phyloP scores from a whole-genome alignment of 2,888 invertebrate genomes.

The Tricholauxania praeusta region DNA sequence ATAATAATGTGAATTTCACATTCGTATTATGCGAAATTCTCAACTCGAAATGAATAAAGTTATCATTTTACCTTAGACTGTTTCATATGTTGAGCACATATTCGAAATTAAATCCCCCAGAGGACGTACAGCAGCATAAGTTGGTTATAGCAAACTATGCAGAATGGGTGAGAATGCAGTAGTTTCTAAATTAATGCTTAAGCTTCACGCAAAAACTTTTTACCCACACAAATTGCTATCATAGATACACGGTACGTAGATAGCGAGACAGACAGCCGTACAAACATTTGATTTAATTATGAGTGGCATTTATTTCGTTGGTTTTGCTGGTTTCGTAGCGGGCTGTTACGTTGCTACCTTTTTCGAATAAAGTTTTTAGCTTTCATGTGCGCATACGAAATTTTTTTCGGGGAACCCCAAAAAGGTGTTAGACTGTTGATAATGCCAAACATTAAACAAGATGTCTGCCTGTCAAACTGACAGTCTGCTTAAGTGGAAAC shows the following conservation, averaged over 20 bases:
- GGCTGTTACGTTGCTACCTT: neutral
- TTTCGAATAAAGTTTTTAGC: conserved; percentile 12
- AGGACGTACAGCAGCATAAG: conserved; percentile 1
- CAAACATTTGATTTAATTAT: conserved; percentile 67
- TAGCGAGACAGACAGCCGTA: conserved; percentile 47
- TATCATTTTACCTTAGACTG: conserved; percentile 6
- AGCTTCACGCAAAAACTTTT: conserved; percentile 54
- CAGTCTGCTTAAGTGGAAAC: conserved; percentile 65
- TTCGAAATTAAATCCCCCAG: conserved; percentile 21
- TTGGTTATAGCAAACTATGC: neutral
- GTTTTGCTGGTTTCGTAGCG: conserved; percentile 14
- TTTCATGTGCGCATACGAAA: conserved; percentile 28
- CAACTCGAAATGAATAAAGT: conserved; percentile 44
- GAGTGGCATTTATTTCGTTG: conserved; percentile 64
- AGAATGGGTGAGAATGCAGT: conserved; percentile 20
- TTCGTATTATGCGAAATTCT: conserved; percentile 30
- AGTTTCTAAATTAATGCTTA: conserved; percentile 58
- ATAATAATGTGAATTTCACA: conserved; percentile 45
- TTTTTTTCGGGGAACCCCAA: neutral
- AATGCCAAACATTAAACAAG: conserved; percentile 60
- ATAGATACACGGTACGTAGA: neutral
- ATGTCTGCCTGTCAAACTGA: conserved; percentile 63
- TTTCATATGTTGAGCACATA: conserved; percentile 27
- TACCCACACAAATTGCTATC: conserved; percentile 11
- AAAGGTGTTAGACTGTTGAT: conserved; percentile 67